A percentile compares a stretch with the other conserved stretches of the same genome.
Evolutionary conservation across 1,140 invertebrate genomes (phyloP).

Genomic region (Leptoteleia sp.): DNA sequence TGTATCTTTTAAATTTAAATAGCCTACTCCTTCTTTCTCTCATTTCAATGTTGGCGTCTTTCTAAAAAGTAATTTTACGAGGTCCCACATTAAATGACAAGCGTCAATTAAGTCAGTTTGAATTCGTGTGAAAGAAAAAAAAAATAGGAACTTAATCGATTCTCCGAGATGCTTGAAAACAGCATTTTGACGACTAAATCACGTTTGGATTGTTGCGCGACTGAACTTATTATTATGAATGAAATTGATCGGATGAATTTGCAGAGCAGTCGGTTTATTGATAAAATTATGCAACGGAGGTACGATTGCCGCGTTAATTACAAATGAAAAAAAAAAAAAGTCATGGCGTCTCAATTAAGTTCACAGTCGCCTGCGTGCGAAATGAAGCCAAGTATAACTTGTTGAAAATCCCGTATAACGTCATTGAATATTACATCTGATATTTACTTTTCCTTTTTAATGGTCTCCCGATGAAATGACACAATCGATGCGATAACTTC

Average conservation of each 20-base stretch:
- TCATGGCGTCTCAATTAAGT: constrained; percentile 44
- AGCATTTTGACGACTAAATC: neutral
- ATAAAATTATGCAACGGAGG: constrained; percentile 25
- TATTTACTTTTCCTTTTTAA: constrained; percentile 64
- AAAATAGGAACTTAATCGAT: neutral
- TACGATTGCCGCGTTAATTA: too few species aligned
- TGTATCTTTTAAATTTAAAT: constrained; percentile 42
- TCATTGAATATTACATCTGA: constrained; percentile 49
- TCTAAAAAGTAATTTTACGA: constrained; percentile 49
- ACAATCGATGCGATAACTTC: constrained; percentile 62
- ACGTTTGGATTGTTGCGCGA: neutral
- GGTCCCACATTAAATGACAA: constrained; percentile 23
- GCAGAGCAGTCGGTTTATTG: constrained; percentile 6
- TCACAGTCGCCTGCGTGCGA: constrained; percentile 24
- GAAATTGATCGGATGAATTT: constrained; percentile 1
- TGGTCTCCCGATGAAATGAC: constrained; percentile 37
- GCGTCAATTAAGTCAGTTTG: constrained; percentile 22
- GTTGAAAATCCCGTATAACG: constrained; percentile 41
- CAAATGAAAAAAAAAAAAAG: constrained; percentile 41
- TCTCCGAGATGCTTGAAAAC: constrained; percentile 2
- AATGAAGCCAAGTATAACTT: constrained; percentile 44
- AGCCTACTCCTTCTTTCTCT: constrained; percentile 28
- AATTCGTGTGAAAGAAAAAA: constrained; percentile 14
- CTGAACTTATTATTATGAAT: constrained; percentile 2
- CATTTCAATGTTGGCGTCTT: constrained; percentile 27